phyloP scores from a whole-genome alignment of 2,888 invertebrate species.

The Flexamia atlantica region DNA sequence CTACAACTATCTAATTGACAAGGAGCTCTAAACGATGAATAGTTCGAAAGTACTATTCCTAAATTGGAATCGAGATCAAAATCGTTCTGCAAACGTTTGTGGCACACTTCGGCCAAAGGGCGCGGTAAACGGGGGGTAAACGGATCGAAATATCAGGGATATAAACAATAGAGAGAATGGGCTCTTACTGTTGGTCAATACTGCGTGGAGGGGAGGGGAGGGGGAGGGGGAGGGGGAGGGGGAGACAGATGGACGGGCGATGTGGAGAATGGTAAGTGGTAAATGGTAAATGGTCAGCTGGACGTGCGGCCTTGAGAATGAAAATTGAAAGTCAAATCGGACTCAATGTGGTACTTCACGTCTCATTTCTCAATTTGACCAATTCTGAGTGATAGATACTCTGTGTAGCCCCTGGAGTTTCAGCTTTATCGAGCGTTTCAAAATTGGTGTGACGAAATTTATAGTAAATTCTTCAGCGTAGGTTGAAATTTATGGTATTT shows the following conservation, averaged over 20 bases:
- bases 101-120: not conserved
- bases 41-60: not conserved
- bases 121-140: not conserved
- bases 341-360: not conserved
- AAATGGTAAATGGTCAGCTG: slow-evolving; percentile 13
- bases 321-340: slow-evolving; percentile 22
- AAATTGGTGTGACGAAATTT: no score
- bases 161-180: slow-evolving; percentile 30
- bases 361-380: not conserved
- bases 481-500: no score
- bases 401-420: not conserved
- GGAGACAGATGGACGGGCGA: not conserved
- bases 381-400: not conserved
- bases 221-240: no score
- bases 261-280: slow-evolving; percentile 19
- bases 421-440: no score
- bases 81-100: not conserved
- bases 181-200: slow-evolving; percentile 7
- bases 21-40: not conserved
- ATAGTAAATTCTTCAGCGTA: no score
- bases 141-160: slow-evolving; percentile 32
- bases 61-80: not conserved
- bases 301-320: not conserved
- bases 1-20: not conserved
- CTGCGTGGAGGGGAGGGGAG: no score